Base-by-base conservation (phyloP, 64 coral and sea anemone species). In the Catalaphyllia jardinei region DNA sequence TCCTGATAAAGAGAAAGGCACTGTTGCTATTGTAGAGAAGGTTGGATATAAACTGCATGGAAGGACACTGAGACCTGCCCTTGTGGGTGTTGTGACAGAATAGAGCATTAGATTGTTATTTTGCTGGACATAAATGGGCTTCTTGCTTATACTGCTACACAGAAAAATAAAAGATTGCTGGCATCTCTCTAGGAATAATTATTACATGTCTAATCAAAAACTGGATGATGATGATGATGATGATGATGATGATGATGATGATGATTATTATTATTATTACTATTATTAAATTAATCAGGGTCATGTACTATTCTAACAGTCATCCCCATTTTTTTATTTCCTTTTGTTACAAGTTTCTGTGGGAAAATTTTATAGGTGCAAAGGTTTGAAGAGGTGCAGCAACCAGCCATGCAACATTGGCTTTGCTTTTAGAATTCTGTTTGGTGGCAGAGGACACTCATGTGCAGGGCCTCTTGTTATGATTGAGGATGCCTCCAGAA, bases 41-140 rank as follows among this genome's bases (percentile, higher is more conserved):
- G 86, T 99, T 79, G 97, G 97, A 60, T 99, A 99, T 85, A 99
- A 87, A 72, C 87, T 99, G 61, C 87, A 99, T 91, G 94, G 90
- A 93, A 93, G 93, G 49, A 95, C 94, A 60, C 59, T 99, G 73
- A 90, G 97, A 69, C 97, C 97, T 78, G 97, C 97, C 14, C 87
- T 95, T 86, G 97, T 99, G 78, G 97, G 97, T 67, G 97, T 99
- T 74, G 97, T 94, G 10, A 97, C 86, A 42, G 52, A 90, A 86
- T 73, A 94, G 88, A 76, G 75, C 17, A 20, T 33, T 60, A 31
- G 24, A 69, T 67, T 24, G 10, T 29, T 24, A 10, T 69, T 69
- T 67, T 10, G n/a, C 10, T 69, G 4, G 25, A 4, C 10, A 8
- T 8, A 69, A 25, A 69, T 69, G n/a, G 24, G n/a, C n/a, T 69